Evolutionary conservation across 1,140 invertebrate species (phyloP), one percentile per base, ranked within the genome.

Genomic region (Drosophila nasuta): DNA sequence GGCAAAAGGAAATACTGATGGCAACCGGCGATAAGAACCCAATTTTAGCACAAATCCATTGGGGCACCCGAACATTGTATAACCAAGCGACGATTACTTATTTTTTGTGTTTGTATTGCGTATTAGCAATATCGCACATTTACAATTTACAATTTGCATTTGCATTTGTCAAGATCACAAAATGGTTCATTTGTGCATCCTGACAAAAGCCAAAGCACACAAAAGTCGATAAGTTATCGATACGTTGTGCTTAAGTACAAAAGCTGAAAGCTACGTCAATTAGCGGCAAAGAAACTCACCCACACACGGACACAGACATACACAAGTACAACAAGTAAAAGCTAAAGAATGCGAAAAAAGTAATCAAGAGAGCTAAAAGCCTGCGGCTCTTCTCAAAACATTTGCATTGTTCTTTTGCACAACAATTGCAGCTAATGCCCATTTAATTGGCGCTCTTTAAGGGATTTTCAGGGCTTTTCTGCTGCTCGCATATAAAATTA

Each of bases 401-500:
- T 76, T 76, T 66, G 69, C 69, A 76, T 76, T 72, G 65, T 74
- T 63, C 25, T 8, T 20, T 52, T 2, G 17, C 28, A 46, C 57
- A 41, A 64, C 48, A 33, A 52, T 28, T 30, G 35, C 65, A 57
- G 33, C 58, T 62, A 83, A 83, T 78, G 62, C 76, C 59, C 43
- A 70, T 82, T 86, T 86, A 86, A 86, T 86, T 86, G 83, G 64
- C 54, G 59, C 64, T 68, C 75, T 85, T 82, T 59, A 73, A 77
- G 57, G 68, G 45, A 63, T 62, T 79, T 71, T 33, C 49, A 41
- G 33, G 54, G 38, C 43, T 20, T 70, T 59, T 57, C 54, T 20
- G 52, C 13, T 52, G 57, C 20, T 7, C 1, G 52, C 58, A 57
- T 25, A n/a, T 41, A 13, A 73, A 66, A 58, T 70, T 81, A 75